Percentiles rank a stretch among this genome's conserved stretches.
Conservation (phyloP, 23 tunicate species). For the Styela plicata region DNA sequence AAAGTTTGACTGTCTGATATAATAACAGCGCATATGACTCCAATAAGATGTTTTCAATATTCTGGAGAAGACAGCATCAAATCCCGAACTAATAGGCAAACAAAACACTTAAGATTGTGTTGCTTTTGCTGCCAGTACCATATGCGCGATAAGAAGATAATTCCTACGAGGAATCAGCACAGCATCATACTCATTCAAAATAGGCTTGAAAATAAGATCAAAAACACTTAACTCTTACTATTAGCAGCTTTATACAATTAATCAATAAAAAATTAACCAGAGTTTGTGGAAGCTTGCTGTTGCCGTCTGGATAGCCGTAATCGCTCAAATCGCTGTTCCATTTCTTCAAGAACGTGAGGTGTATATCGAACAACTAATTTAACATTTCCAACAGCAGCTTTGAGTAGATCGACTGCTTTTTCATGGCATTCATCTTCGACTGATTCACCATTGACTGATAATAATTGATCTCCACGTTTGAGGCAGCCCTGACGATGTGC, state of each 20-base stretch:
- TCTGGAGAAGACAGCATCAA: no score
- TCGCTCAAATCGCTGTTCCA: conserved; percentile 93
- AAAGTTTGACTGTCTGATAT: no score
- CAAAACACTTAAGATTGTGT: no score
- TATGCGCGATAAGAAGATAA: no score
- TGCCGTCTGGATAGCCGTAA: conserved; percentile 78
- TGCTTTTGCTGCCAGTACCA: no score
- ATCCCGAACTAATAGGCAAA: no score
- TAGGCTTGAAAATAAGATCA: background rate
- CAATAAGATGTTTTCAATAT: no score
- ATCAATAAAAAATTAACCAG: background rate
- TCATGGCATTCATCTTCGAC: conserved; percentile 99
- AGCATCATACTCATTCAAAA: no score
- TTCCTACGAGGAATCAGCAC: no score
- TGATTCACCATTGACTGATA: conserved; percentile 93
- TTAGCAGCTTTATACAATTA: background rate
- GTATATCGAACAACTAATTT: conserved; percentile 97
- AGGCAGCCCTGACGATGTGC: conserved; percentile 93
- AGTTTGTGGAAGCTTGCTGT: conserved; percentile 37
- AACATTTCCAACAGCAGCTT: conserved; percentile 83
- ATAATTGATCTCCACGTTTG: conserved; percentile 96
- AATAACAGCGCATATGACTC: no score
- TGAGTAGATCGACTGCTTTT: conserved; percentile 87
- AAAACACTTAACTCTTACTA: background rate
- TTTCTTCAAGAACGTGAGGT: conserved; percentile 91